A percentile compares a stretch with the other conserved stretches of the same genome.
phyloP scores from a whole-genome alignment of 2,113 vertebrate genomes.

The Sprattus sprattus region DNA sequence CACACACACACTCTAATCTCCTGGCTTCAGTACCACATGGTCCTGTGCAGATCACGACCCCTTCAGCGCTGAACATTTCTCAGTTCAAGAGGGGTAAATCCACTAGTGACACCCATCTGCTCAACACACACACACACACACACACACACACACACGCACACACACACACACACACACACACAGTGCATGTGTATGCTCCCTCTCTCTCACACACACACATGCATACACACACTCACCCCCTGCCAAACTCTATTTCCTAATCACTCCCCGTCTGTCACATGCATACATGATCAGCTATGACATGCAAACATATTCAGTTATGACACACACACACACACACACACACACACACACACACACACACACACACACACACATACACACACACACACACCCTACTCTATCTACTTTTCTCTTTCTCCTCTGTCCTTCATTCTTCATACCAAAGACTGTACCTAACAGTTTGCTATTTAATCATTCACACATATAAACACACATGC shows the following conservation, averaged over 20 bases:
- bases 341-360: too few species aligned
- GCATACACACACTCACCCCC: too few species aligned
- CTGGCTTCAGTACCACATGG: background rate
- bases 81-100: background rate
- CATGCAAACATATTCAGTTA: too few species aligned
- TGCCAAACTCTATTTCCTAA: too few species aligned
- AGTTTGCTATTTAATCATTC: background rate
- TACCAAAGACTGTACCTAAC: background rate
- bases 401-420: background rate
- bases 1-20: background rate
- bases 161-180: background rate
- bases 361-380: background rate
- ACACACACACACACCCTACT: background rate
- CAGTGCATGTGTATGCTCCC: too few species aligned
- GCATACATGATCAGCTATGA: too few species aligned
- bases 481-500: background rate
- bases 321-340: too few species aligned
- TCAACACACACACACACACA: background rate
- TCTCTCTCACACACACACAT: too few species aligned
- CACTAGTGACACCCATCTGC: background rate
- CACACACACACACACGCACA: constrained; percentile 9
- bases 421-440: background rate
- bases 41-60: background rate
- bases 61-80: background rate
- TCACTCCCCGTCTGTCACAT: too few species aligned